These are phyloP conservation scores for Ooceraea biroi DNA, from an alignment of 1,140 invertebrate species.

Conservation along the genomic window DNA sequence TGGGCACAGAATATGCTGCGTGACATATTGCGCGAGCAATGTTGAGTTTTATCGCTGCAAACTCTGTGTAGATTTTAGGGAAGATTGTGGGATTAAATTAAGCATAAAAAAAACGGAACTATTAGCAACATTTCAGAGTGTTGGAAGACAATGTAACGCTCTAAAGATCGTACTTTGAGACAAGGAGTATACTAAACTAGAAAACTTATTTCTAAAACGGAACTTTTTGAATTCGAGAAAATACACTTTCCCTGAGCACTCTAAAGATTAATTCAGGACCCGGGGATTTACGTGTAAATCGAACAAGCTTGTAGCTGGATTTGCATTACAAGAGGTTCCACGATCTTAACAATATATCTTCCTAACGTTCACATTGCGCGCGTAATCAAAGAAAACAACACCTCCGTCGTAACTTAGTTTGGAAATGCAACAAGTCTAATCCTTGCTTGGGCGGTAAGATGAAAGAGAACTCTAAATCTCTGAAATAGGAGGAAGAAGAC, in stretches of 20 bases:
- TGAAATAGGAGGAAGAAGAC: neutral
- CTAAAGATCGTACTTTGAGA: neutral
- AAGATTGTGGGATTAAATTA: conserved; percentile 13
- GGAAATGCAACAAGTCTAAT: conserved; percentile 37
- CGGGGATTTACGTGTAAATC: conserved; percentile 33
- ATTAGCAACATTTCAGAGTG: neutral
- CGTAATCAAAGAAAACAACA: neutral
- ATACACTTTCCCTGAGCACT: conserved; percentile 21
- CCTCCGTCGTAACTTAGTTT: neutral
- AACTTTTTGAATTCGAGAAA: conserved; percentile 31
- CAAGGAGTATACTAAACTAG: conserved; percentile 1
- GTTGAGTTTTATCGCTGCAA: neutral
- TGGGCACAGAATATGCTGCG: neutral
- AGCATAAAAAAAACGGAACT: neutral
- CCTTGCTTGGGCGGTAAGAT: conserved; percentile 3
- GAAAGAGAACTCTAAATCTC: neutral
- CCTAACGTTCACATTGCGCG: neutral
- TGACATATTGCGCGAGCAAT: neutral
- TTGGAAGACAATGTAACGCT: neutral
- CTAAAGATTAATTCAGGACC: conserved; percentile 21
- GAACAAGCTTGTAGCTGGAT: neutral
- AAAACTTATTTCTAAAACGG: conserved; percentile 25
- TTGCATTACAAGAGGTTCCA: conserved; percentile 3
- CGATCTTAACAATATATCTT: conserved; percentile 11
- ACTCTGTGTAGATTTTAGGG: conserved; percentile 7